Evolutionary conservation across 2,797 vertebrate species (phyloP), one percentile per base, ranked within the genome.

Genomic region (Channa striata): DNA sequence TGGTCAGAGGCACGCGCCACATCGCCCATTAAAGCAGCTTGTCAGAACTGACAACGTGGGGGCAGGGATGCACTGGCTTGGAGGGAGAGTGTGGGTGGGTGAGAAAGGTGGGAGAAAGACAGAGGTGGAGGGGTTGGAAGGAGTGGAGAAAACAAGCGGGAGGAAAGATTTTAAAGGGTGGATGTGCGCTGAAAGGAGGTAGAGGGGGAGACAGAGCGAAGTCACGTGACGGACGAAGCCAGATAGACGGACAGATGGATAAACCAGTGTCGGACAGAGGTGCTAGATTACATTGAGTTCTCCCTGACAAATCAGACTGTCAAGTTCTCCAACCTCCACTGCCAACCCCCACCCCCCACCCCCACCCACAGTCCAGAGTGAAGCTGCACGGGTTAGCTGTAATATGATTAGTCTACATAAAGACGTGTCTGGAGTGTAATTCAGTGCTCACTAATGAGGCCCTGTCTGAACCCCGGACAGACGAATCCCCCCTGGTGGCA

Each of bases 1-100:
- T 97, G 97, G 97, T 97, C 97, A 97, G 96, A 96, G 95, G 94
- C 96, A 94, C 93, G 94, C 93, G 91, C 95, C 93, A 94, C 94
- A 90, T 94, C 85, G 93, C 93, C 96, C 95, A 97, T 97, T 97
- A 95, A 96, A 97, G 87, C 88, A 72, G 95, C 93, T 95, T 96
- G 96, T 95, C 94, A 95, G 92, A 93, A 95, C 93, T 96, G 96
- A 97, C 97, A 97, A 93, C 90, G 94, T 93, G 88, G 93, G 93
- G 91, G 84, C 90, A 91, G 91, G 93, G 94, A 92, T 92, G 93
- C 91, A 69, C 82, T 84, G 90, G 88, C 76, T 93, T 78, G 85
- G 90, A 73, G 92, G 90, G 88, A 92, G 91, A 89, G 90, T 81
- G 86, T 67, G 84, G 82, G 87, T 86, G 78, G 72, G 59, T 64